A percentile compares a stretch with the other conserved stretches of the same genome.
Conservation (phyloP, 2,888 invertebrate species). For the Cremastobaeus sp. region DNA sequence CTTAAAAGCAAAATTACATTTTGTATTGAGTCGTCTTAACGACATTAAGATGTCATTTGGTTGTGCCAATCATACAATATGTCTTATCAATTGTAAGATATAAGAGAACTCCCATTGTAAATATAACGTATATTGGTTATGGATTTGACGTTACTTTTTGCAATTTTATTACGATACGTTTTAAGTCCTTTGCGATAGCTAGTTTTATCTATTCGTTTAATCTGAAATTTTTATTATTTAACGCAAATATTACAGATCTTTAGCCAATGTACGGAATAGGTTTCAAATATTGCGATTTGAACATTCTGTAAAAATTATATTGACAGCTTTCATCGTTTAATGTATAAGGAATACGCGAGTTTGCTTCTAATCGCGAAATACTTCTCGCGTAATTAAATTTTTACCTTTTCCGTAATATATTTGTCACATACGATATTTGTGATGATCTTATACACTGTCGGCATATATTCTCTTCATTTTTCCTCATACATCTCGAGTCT, state of each 20-base stretch:
- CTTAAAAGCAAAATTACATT: conserved; percentile 34
- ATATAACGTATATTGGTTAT: conserved; percentile 47
- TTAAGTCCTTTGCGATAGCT: neutral
- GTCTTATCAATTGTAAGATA: conserved; percentile 32
- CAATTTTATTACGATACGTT: conserved; percentile 8
- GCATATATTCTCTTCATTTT: neutral
- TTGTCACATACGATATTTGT: neutral
- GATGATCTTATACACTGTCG: neutral
- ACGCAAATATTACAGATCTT: conserved; percentile 1
- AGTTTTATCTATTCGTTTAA: neutral
- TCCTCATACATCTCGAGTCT: too few relatives aligned
- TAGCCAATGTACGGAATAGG: conserved; percentile 18
- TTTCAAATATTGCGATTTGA: conserved; percentile 11
- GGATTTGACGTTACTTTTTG: conserved; percentile 20
- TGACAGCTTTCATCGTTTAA: conserved; percentile 13
- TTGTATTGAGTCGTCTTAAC: conserved; percentile 5
- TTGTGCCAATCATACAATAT: conserved; percentile 47
- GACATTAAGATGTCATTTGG: conserved; percentile 28
- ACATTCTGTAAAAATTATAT: conserved; percentile 13
- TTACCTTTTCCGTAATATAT: neutral
- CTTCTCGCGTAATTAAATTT: neutral
- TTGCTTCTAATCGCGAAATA: conserved; percentile 4
- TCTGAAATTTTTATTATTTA: neutral
- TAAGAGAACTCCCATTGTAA: conserved; percentile 24
- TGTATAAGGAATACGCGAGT: conserved; percentile 1